Base-by-base conservation (phyloP, 64 coral and sea anemone species). In the Dendrophyllia cribrosa region DNA sequence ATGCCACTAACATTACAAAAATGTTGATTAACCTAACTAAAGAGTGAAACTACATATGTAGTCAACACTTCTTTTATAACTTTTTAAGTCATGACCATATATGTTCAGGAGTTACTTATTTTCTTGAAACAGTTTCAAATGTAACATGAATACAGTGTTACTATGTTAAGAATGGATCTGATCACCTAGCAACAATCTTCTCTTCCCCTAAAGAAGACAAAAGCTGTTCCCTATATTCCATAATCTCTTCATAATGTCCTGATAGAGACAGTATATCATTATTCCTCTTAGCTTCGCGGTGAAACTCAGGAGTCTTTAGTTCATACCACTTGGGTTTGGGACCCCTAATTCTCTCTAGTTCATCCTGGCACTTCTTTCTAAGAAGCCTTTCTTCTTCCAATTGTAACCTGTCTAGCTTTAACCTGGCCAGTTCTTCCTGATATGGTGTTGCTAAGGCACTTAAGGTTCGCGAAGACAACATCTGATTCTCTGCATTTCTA, bases 251-350 rank as follows among this genome's bases (percentile, higher is more conserved):
- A 76, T 98, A 96, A 71, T 98, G 87, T 43, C 97, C 97, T 77
- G 88, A 87, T 6, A 82, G 77, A 60, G 94, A 95, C 9, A 98
- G 76, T 8, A 98, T 63, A 17, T 96, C 49, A 62, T 98, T 98
- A 66, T 98, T 98, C 82, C 86, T 91, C 75, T 76, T 96, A 59
- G 97, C 97, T 74, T 98, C 97, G 82, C 77, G 59, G 26, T 98
- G 97, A 91, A 98, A 98, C 13, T 88, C 91, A 85, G 91, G 88
- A 58, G 94, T 96, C 75, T 98, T 98, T 14, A 96, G 79, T 77
- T 98, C 97, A 85, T 98, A 98, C 97, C 97, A 98, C 43, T 91
- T 82, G 5, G 97, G 97, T 65, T 86, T 93, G 1, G 97, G 97
- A 34, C 97, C 97, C n/a, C 97, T 51, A 68, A 98, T 98, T 88